These are phyloP conservation scores for Solen grandis DNA, from an alignment of 1,140 invertebrate genomes.

Conservation along the genomic window DNA sequence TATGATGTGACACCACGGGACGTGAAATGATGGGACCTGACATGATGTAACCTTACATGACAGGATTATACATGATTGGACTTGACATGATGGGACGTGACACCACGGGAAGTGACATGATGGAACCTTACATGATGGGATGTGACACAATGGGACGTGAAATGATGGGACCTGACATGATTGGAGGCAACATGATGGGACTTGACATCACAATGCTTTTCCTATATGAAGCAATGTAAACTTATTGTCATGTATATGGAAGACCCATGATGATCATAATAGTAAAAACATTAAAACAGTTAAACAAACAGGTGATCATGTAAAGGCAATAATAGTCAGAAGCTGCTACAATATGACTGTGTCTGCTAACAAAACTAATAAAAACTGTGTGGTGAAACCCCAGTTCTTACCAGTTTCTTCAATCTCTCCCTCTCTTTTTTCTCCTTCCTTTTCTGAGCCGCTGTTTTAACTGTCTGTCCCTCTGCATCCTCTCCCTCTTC, in stretches of 20 bases:
- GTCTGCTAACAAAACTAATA: too few relatives aligned
- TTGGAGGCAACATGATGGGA: too few relatives aligned
- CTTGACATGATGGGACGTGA: too few relatives aligned
- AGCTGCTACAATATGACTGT: background rate
- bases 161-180: too few relatives aligned
- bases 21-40: too few relatives aligned
- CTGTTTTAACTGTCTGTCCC: conserved; percentile 83
- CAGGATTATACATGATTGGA: too few relatives aligned
- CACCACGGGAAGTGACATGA: too few relatives aligned
- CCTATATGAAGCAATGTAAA: background rate
- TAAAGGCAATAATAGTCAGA: background rate
- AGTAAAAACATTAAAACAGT: background rate
- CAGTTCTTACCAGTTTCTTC: conserved; percentile 68
- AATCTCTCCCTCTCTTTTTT: conserved; percentile 71
- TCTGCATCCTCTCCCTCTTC: conserved; percentile 83
- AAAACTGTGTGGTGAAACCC: background rate
- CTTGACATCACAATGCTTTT: background rate
- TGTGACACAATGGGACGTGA: too few relatives aligned
- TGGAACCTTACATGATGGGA: too few relatives aligned
- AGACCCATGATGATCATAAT: background rate
- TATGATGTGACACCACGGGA: too few relatives aligned
- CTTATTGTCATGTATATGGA: background rate
- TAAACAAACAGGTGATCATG: background rate
- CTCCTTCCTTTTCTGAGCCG: conserved; percentile 75
- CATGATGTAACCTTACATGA: too few relatives aligned